These are phyloP conservation scores for Sprattus sprattus DNA, from an alignment of 2,113 vertebrate species.

Conservation along the genomic window DNA sequence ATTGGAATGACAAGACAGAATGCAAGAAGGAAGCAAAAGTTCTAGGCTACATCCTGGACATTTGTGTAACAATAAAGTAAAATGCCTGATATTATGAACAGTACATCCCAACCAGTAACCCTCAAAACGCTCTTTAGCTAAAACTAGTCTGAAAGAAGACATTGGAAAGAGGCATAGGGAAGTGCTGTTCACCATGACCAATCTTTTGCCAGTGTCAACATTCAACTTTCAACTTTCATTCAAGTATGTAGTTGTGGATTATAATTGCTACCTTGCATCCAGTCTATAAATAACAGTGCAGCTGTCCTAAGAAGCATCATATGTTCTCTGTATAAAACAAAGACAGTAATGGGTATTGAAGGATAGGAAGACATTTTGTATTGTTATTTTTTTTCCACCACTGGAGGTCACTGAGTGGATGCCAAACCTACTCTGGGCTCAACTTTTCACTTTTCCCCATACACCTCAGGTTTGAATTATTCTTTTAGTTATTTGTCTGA, in stretches of 20 bases:
- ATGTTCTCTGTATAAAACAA: not conserved
- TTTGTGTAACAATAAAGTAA: not conserved
- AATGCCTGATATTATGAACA: not conserved
- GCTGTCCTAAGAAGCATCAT: not conserved
- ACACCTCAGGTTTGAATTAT: not conserved
- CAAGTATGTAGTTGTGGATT: not conserved
- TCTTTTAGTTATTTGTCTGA: not conserved
- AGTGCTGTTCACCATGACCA: not conserved
- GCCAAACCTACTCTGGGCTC: not conserved
- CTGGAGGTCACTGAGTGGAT: not conserved
- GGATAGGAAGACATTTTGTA: not conserved
- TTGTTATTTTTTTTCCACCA: not conserved
- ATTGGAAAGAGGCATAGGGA: not conserved
- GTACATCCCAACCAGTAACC: not conserved
- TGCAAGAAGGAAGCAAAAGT: not conserved
- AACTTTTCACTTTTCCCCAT: not conserved
- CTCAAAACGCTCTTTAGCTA: not conserved
- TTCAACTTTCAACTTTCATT: not conserved
- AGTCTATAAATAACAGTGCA: not conserved
- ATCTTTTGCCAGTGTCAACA: not conserved
- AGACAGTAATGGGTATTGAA: not conserved
- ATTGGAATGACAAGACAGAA: not conserved
- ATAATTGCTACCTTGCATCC: not conserved
- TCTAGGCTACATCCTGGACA: not conserved
- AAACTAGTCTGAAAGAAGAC: not conserved